Evolutionary conservation across 2,888 invertebrate genomes (phyloP).

Genomic region (Acholoe squamosa): DNA sequence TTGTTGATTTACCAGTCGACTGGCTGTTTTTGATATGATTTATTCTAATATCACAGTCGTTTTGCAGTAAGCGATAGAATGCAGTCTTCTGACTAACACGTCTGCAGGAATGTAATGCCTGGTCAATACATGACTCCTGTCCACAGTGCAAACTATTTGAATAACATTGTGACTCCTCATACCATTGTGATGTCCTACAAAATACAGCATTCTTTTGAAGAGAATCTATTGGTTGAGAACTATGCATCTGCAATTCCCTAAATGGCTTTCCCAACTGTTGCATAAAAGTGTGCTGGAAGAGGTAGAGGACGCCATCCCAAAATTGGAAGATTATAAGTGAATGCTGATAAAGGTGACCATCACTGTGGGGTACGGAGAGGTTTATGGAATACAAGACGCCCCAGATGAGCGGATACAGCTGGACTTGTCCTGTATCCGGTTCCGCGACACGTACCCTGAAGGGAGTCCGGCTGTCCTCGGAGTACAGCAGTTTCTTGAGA

Average conservation of each 20-base stretch:
- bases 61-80: not conserved
- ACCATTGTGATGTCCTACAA: not conserved
- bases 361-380: not conserved
- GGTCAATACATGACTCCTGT: not conserved
- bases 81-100: not conserved
- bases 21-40: not conserved
- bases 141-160: too few relatives aligned
- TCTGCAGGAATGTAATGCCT: not conserved
- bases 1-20: not conserved
- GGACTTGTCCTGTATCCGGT: not conserved
- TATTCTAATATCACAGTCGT: not conserved
- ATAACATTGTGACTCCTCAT: too few relatives aligned
- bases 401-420: conserved; percentile 21
- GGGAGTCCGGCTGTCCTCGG: conserved; percentile 11
- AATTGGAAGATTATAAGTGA: conserved; percentile 22
- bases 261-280: not conserved
- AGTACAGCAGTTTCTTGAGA: conserved; percentile 42
- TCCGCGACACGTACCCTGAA: not conserved
- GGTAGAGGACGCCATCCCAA: conserved; percentile 47
- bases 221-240: not conserved
- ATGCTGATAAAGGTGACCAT: not conserved
- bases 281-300: conserved; percentile 21
- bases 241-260: not conserved
- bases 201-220: not conserved
- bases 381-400: conserved; percentile 33